Percentiles rank a stretch among this genome's conserved stretches.
phyloP scores from a whole-genome alignment of 2,888 invertebrate genomes.

The Digitonthophagus gazella region DNA sequence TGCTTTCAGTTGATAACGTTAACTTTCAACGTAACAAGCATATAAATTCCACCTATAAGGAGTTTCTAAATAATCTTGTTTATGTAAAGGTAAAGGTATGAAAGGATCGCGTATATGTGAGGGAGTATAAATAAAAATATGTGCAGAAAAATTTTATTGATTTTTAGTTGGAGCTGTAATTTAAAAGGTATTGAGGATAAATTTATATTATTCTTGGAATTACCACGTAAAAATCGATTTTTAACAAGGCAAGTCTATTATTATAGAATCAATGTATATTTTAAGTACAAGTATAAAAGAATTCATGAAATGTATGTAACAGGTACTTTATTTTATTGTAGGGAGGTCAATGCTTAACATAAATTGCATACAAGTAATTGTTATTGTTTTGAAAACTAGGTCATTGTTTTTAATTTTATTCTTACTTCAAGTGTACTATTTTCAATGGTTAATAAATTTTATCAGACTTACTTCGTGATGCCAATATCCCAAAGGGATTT shows the following conservation, averaged over 20 bases:
- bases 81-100: too few relatives aligned
- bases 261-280: too few relatives aligned
- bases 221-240: too few relatives aligned
- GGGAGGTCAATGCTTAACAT: too few relatives aligned
- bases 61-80: neutral
- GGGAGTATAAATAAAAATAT: too few relatives aligned
- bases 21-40: neutral
- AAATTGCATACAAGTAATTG: neutral
- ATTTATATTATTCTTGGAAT: too few relatives aligned
- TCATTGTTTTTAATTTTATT: neutral
- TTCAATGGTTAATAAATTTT: neutral
- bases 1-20: neutral
- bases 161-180: neutral
- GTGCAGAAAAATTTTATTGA: neutral
- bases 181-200: too few relatives aligned
- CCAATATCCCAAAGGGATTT: slow-evolving; percentile 49
- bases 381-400: neutral
- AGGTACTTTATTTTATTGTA: too few relatives aligned
- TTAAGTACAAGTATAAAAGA: too few relatives aligned
- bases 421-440: neutral
- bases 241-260: too few relatives aligned
- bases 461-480: slow-evolving; percentile 41
- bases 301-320: too few relatives aligned
- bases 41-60: neutral
- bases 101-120: too few relatives aligned